Percentiles rank a stretch among this genome's conserved stretches.
These are phyloP conservation scores for Ammospiza nelsoni DNA, from an alignment of 2,113 vertebrate species.

Conservation along the genomic window DNA sequence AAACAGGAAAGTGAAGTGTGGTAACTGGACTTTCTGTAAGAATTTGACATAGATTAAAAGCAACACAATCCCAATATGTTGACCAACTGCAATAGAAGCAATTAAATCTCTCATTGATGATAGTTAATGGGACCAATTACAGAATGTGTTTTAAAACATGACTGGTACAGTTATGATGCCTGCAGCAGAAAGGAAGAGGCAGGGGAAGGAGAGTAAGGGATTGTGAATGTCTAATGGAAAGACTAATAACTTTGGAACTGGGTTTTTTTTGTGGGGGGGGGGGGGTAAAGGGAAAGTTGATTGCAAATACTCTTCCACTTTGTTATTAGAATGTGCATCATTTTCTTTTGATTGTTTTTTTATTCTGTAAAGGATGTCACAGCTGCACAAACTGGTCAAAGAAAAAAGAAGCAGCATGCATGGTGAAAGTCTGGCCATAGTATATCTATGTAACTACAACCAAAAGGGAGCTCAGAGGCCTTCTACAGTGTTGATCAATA, in stretches of 20 bases:
- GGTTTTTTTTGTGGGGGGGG: accelerated
- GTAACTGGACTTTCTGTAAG: conserved; percentile 2
- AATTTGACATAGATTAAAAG: conserved; percentile 42
- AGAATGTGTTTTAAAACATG: conserved; percentile 18
- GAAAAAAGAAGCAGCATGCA: neutral
- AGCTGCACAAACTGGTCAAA: neutral
- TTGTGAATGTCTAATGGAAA: neutral
- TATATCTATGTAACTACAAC: neutral
- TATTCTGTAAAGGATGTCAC: neutral
- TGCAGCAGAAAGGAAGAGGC: neutral
- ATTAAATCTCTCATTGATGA: conserved; percentile 50
- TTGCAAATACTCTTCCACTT: neutral
- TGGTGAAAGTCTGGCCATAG: neutral
- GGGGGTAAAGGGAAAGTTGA: neutral
- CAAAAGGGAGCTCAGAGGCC: neutral
- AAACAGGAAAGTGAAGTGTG: conserved; percentile 21
- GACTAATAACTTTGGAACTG: neutral
- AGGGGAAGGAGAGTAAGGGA: neutral
- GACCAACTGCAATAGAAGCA: conserved; percentile 35
- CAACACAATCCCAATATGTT: conserved; percentile 7
- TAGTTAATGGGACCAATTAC: conserved; percentile 43
- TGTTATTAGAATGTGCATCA: neutral
- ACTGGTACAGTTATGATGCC: neutral
- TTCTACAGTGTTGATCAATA: neutral
- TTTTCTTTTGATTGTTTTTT: neutral